phyloP scores from a whole-genome alignment of 1,140 invertebrate species.

The Magallana gigas region DNA sequence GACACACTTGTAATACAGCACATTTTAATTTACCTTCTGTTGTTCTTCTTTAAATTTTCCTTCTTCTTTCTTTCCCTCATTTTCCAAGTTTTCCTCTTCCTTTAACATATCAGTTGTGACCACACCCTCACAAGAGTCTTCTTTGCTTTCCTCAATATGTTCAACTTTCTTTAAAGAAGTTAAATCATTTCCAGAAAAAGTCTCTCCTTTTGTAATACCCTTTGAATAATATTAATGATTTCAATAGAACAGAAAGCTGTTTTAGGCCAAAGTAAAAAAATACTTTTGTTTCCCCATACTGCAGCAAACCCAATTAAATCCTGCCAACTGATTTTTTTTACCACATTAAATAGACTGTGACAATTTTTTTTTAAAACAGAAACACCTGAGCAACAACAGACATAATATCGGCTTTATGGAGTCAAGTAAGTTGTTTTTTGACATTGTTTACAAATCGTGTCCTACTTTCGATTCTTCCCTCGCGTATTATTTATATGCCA shows the following conservation, averaged over 20 bases:
- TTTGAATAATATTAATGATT: not conserved
- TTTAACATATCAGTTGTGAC: not conserved
- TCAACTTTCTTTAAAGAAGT: not conserved
- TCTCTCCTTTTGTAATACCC: not conserved
- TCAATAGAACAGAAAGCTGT: not conserved
- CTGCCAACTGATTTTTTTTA: too few species aligned
- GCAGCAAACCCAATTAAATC: too few species aligned
- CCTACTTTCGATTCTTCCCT: too few species aligned
- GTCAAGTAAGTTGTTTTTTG: too few species aligned
- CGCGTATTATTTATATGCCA: too few species aligned
- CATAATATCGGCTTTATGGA: too few species aligned
- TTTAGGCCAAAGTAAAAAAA: not conserved
- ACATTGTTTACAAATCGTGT: too few species aligned
- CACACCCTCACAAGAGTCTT: not conserved
- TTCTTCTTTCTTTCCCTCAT: slow-evolving; percentile 19
- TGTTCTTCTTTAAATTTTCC: not conserved
- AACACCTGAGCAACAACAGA: too few species aligned
- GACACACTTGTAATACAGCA: not conserved
- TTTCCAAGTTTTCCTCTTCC: not conserved
- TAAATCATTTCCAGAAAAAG: too few species aligned
- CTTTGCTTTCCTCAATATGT: not conserved
- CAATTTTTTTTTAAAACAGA: too few species aligned
- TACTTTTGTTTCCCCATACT: not conserved
- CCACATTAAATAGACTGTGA: too few species aligned
- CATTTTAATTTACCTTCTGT: not conserved